Evolutionary conservation across 35 echinoderm and acorn worm genomes (phyloP), one percentile per base, ranked within the genome.

Genomic region (Hemicentrotus pulcherrimus): DNA sequence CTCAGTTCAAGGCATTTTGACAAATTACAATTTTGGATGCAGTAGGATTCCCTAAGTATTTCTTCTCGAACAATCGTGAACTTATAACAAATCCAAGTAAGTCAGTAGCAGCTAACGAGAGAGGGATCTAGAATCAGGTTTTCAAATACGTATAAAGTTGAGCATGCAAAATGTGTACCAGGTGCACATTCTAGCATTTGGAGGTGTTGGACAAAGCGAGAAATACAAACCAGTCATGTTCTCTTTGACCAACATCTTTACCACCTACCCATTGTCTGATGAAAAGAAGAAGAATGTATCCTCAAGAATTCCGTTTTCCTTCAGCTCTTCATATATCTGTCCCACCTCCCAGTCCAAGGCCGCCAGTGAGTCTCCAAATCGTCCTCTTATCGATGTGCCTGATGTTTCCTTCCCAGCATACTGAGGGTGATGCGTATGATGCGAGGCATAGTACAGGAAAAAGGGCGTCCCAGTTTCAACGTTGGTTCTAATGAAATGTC

Each of bases 191-290:
- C 35, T 3, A 41, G 35, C 35, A 41, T 41, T 41, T 41, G 35
- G 35, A 41, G 35, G 35, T 41, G 3, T 1, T 41, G 35, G 35
- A 41, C 1, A 41, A 1, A 41, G 35, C 35, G 35, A 41, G 14
- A 90, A 90, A 31, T 90, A 18, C 18, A 15, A 47, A 90, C 31
- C 31, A 32, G 32, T 11, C 88, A 41, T 13, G 1, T 78, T n/a
- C 28, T 78, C 65, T 78, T 55, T 70, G 19, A 28, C 19, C 19
- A 78, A 78, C 65, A 28, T 28, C 46, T 15, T 7, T 41, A 46
- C 19, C 5, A 94, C 95, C 59, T 96, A 98, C 97, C 97, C 97
- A 96, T 98, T 98, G 61, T 98, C 97, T 45, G 97, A 97, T 47
- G 97, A 96, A 46, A 98, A 97, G 32, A 98, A 94, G 24, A 98